Percentiles rank a stretch among this genome's conserved stretches.
Conservation (phyloP, 2,888 invertebrate genomes). For the Drosophila fulvimacula region DNA sequence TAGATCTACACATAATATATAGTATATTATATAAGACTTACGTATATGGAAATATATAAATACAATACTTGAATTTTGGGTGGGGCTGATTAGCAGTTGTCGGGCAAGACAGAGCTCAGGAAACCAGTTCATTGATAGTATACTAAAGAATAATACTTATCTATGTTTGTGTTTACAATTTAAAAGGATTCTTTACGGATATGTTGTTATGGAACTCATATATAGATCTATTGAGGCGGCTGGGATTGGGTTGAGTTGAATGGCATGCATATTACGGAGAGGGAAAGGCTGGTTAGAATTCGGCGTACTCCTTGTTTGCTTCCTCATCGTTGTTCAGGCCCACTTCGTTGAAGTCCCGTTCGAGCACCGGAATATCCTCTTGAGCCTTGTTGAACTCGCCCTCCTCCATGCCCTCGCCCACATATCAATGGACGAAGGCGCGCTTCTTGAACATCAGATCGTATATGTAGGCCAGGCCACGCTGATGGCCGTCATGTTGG, state of each 20-base stretch:
- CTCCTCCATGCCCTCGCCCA: slow-evolving; percentile 85
- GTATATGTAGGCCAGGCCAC: slow-evolving; percentile 97
- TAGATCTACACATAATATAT: neutral
- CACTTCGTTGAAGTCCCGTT: slow-evolving; percentile 84
- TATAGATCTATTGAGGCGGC: neutral
- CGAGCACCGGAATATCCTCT: slow-evolving; percentile 83
- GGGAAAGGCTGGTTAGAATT: slow-evolving; percentile 43
- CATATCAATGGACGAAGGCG: slow-evolving; percentile 98
- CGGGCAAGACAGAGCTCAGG: neutral
- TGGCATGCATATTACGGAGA: too few species aligned
- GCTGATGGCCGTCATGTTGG: slow-evolving; percentile 95
- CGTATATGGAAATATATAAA: slow-evolving; percentile 5
- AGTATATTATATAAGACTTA: slow-evolving; percentile 13
- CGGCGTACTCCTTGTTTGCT: slow-evolving; percentile 68
- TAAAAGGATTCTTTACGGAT: slow-evolving; percentile 1
- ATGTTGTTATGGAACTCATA: neutral
- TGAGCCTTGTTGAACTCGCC: slow-evolving; percentile 84
- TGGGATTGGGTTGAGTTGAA: too few species aligned
- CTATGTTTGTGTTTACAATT: slow-evolving; percentile 1
- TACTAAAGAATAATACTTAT: neutral
- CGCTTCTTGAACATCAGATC: slow-evolving; percentile 88
- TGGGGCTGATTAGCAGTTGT: neutral
- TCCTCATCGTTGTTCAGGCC: slow-evolving; percentile 77
- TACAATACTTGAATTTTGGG: neutral
- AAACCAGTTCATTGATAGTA: slow-evolving; percentile 3